A percentile compares a stretch with the other conserved stretches of the same genome.
These are phyloP conservation scores for Lepus americanus DNA, from an alignment of 2,113 vertebrate genomes.

Conservation along the genomic window DNA sequence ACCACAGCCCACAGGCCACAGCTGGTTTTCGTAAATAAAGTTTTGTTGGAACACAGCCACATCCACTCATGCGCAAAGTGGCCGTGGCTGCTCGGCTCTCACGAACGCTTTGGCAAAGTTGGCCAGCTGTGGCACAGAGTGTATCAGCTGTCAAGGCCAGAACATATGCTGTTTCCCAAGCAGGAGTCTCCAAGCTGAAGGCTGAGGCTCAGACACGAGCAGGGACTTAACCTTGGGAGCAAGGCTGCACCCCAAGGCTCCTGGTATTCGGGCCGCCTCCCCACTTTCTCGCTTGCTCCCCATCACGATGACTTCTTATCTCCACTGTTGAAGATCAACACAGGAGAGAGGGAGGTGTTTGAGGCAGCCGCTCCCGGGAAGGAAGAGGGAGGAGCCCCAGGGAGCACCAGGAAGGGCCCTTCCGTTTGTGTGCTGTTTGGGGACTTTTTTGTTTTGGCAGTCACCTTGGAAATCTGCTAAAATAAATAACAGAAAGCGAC, in stretches of 20 bases:
- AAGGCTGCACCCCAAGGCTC: neutral
- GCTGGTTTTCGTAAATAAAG: neutral
- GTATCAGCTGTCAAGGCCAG: neutral
- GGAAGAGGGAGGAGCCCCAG: neutral
- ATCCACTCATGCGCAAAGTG: neutral
- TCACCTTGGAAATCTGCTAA: constrained; percentile 68
- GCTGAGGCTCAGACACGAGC: neutral
- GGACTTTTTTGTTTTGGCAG: constrained; percentile 8
- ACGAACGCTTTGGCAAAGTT: neutral
- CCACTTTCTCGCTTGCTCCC: neutral
- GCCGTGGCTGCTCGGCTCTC: neutral
- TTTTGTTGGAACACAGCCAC: neutral
- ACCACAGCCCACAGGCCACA: neutral
- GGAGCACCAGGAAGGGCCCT: neutral
- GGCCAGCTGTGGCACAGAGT: neutral
- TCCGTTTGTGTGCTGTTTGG: neutral
- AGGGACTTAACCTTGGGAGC: neutral
- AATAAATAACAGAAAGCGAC: constrained; percentile 69
- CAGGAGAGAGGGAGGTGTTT: neutral
- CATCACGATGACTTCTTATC: constrained; percentile 39
- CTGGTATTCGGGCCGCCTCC: neutral
- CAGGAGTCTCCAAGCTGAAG: no score
- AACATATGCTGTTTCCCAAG: neutral
- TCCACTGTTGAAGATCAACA: constrained; percentile 37
- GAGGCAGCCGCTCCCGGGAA: neutral